Percentiles rank a stretch among this genome's conserved stretches.
phyloP scores from a whole-genome alignment of 2,888 invertebrate genomes.

The Mayetiola destructor region DNA sequence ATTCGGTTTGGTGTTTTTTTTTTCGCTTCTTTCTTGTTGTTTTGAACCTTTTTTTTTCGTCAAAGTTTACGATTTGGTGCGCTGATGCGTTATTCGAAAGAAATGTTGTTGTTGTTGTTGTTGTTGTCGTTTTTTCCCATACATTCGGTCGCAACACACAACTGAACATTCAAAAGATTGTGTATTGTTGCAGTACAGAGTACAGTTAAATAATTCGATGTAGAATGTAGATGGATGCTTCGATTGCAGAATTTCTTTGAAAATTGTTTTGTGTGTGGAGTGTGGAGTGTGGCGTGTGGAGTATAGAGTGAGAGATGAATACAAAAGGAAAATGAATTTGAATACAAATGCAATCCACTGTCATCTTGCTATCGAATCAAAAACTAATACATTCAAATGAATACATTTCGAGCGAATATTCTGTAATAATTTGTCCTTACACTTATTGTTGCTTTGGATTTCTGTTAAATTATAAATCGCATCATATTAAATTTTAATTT shows the following conservation, averaged over 20 bases:
- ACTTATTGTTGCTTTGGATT: too few relatives aligned
- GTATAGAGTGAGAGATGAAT: background rate
- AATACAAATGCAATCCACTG: conserved; percentile 13
- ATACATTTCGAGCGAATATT: too few relatives aligned
- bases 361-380: too few relatives aligned
- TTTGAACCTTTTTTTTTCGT: background rate
- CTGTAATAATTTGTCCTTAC: too few relatives aligned
- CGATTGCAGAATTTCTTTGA: conserved; percentile 6
- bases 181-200: too few relatives aligned
- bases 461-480: too few relatives aligned
- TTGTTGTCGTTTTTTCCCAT: background rate
- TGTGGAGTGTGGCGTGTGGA: conserved; percentile 3
- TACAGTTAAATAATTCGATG: too few relatives aligned
- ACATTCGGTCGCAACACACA: background rate
- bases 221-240: too few relatives aligned
- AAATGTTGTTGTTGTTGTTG: background rate
- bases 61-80: conserved; percentile 12
- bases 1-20: background rate
- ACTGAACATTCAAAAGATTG: too few relatives aligned
- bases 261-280: background rate
- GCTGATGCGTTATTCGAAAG: conserved; percentile 7
- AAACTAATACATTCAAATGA: too few relatives aligned
- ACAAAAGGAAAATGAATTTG: background rate
- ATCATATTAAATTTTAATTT: too few relatives aligned
- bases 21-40: too few relatives aligned